Evolutionary conservation across 2,113 vertebrate species (phyloP), one percentile per base, ranked within the genome.

Genomic region (Pteruthius melanotis): DNA sequence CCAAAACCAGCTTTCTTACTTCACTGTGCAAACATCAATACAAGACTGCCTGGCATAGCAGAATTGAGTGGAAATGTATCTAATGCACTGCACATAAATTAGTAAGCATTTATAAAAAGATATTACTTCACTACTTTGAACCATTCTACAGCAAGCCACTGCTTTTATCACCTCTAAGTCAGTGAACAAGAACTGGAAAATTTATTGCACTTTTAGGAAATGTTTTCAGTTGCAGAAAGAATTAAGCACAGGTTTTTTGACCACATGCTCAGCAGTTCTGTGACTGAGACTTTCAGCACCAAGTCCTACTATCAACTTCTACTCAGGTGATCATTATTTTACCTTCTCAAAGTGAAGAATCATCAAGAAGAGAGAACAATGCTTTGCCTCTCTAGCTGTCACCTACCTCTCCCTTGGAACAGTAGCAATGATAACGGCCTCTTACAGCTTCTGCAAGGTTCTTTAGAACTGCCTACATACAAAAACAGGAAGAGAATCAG

Each of bases 361-460:
- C 42, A 76, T 47, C 60, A 93, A 81, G 57, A 70, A 56, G 49
- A 61, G 15, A 66, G 10, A 83, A 79, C 69, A 91, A n/a, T 8
- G 27, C 31, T n/a, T 39, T 65, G 13, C 12, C 26, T 37, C 60
- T 81, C 61, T 44, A 19, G 20, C 33, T 89, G 40, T 50, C 40
- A 56, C 96, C 64, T 93, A 99, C 98, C 98, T 98, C 95, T 8
- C 56, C 83, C 33, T 92, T 94, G 30, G 96, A 94, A 57, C 94
- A 98, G 87, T 97, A 98, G 83, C 98, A 97, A 77, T 98, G 98
- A 44, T 98, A 98, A 87, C 54, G 65, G 22, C 98, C 98, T 23
- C 94, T 65, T 20, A 98, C 44, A 39, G 91, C 92, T 79, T 97
- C 97, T 15, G 97, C 96, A 14, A 99, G 68, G 57, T 87, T 97